Evolutionary conservation across 2,888 invertebrate species (phyloP).

Genomic region (Salpingus planirostris): DNA sequence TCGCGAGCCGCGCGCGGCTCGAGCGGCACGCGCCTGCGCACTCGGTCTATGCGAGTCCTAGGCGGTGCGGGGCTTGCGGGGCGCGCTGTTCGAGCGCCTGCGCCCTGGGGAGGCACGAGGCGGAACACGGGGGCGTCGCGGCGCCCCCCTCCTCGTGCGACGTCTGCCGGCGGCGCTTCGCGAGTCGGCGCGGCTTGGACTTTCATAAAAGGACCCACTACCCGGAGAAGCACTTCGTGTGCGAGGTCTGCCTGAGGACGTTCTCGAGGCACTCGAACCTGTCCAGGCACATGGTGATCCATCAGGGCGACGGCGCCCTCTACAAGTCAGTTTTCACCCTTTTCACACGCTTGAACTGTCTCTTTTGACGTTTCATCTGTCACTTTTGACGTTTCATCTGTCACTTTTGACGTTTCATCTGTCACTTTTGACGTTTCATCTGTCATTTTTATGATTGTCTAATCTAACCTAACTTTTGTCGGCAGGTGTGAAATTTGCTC

Average conservation of each 20-base stretch:
- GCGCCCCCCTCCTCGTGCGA: slow-evolving; percentile 31
- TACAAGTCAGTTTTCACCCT: slow-evolving; percentile 24
- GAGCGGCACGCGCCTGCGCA: slow-evolving; percentile 40
- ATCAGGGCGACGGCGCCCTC: slow-evolving; percentile 24
- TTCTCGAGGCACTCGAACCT: slow-evolving; percentile 36
- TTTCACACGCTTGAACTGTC: no score
- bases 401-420: no score
- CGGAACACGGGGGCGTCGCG: slow-evolving; percentile 32
- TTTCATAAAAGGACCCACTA: slow-evolving; percentile 39
- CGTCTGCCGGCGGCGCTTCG: slow-evolving; percentile 40
- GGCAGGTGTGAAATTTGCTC: slow-evolving; percentile 33
- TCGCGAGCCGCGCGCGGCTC: slow-evolving; percentile 38
- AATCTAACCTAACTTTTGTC: slow-evolving; percentile 1
- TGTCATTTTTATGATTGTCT: neutral
- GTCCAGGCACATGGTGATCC: slow-evolving; percentile 32
- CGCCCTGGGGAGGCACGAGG: slow-evolving; percentile 39
- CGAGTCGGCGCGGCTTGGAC: slow-evolving; percentile 38
- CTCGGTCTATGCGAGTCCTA: slow-evolving; percentile 37
- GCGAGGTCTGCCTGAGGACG: slow-evolving; percentile 29
- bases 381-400: no score
- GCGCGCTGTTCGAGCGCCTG: slow-evolving; percentile 40
- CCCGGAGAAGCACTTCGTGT: slow-evolving; percentile 25
- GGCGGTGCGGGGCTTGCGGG: slow-evolving; percentile 40
- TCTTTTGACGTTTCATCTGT: no score
- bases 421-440: no score